Evolutionary conservation across 1,140 invertebrate genomes (phyloP).

Genomic region (Trichoplusia ni): DNA sequence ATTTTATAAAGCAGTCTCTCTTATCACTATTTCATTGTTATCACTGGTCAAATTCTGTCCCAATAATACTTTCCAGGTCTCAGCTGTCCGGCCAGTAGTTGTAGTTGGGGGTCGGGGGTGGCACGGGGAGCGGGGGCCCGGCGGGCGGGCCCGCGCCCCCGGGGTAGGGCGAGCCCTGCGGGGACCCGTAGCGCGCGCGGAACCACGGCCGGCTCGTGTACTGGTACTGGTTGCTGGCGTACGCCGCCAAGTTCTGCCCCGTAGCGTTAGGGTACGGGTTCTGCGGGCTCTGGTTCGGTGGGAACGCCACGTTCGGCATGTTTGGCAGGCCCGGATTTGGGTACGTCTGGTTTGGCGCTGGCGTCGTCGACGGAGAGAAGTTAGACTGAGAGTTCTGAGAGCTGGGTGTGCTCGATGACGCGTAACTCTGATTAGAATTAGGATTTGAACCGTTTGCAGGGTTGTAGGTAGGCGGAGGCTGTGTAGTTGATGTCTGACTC

Average conservation of each 20-base stretch:
- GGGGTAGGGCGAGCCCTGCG: constrained; percentile 66
- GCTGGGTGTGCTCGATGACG: constrained; percentile 39
- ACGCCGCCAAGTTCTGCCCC: constrained; percentile 74
- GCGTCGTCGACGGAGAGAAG: constrained; percentile 69
- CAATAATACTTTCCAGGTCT: constrained; percentile 54
- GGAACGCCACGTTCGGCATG: constrained; percentile 60
- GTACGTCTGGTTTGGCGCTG: constrained; percentile 65
- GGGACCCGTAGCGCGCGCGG: constrained; percentile 66
- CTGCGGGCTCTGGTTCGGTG: constrained; percentile 49
- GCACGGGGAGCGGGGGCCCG: constrained; percentile 61
- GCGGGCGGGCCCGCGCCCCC: constrained; percentile 51
- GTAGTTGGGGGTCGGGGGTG: constrained; percentile 64
- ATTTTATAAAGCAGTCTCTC: constrained; percentile 65
- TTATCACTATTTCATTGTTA: constrained; percentile 26
- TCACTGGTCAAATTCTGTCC: constrained; percentile 28
- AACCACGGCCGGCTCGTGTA: constrained; percentile 72
- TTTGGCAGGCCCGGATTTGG: constrained; percentile 50
- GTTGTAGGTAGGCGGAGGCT: constrained; percentile 55
- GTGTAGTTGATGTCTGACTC: constrained; percentile 53
- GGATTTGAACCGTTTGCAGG: constrained; percentile 57
- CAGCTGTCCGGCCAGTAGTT: constrained; percentile 78
- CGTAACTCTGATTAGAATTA: constrained; percentile 53
- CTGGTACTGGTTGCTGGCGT: constrained; percentile 72
- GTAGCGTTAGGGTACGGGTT: constrained; percentile 75
- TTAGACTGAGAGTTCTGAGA: constrained; percentile 60